Evolutionary conservation across 2,113 vertebrate species (phyloP).

Genomic region (Epinephelus lanceolatus): DNA sequence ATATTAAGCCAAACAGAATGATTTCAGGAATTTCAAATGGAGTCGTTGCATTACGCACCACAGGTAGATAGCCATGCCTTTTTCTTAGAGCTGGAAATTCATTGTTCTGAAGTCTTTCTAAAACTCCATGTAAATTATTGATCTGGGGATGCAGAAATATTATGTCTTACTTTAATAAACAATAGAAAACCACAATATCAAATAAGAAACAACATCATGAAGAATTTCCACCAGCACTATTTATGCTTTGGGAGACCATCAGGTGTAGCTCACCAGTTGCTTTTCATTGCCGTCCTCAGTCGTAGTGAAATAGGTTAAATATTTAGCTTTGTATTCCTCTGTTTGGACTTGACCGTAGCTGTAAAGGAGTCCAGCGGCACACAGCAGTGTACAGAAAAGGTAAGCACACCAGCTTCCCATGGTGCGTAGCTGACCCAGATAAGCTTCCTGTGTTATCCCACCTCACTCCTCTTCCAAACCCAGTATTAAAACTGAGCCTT

Average conservation of each 20-base stretch:
- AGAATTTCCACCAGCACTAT: neutral
- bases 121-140: slow-evolving; percentile 72
- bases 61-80: slow-evolving; percentile 71
- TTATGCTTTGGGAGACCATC: neutral
- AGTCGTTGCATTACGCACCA: slow-evolving; percentile 52
- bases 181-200: neutral
- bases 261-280: slow-evolving; percentile 74
- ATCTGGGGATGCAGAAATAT: slow-evolving; percentile 56
- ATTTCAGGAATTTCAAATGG: neutral
- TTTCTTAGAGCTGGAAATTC: slow-evolving; percentile 66
- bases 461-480: slow-evolving; percentile 29
- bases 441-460: slow-evolving; percentile 59
- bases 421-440: slow-evolving; percentile 72
- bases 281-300: slow-evolving; percentile 66
- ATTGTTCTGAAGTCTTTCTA: slow-evolving; percentile 76
- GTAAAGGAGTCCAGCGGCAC: slow-evolving; percentile 43
- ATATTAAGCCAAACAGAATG: neutral
- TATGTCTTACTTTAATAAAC: neutral
- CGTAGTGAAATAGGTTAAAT: slow-evolving; percentile 62
- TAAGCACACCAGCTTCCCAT: slow-evolving; percentile 55
- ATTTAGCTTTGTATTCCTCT: slow-evolving; percentile 62
- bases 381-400: slow-evolving; percentile 64
- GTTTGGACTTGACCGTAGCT: slow-evolving; percentile 38
- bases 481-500: slow-evolving; percentile 41
- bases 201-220: neutral